A percentile compares a stretch with the other conserved stretches of the same genome.
Evolutionary conservation across 2,113 vertebrate species (phyloP).

Genomic region (Oreochromis tanganicae): DNA sequence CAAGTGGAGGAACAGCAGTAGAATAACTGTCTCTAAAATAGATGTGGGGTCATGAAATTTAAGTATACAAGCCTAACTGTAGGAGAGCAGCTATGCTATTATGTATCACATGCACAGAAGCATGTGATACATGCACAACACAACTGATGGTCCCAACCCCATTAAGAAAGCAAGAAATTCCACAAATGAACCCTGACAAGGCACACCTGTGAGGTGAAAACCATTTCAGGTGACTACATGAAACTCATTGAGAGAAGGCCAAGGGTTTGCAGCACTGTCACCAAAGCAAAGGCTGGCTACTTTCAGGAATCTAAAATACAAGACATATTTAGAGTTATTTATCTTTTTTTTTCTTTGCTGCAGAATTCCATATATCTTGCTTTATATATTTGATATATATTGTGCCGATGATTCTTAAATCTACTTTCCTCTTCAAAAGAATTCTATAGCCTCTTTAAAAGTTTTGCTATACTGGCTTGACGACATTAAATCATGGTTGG

Average conservation of each 20-base stretch:
- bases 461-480: background rate
- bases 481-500: background rate
- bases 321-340: background rate
- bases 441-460: background rate
- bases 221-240: background rate
- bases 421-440: background rate
- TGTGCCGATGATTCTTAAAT: background rate
- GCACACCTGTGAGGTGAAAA: background rate
- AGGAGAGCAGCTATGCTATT: background rate
- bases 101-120: background rate
- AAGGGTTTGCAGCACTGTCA: background rate
- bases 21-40: conserved; percentile 18
- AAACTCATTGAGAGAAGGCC: background rate
- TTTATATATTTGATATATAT: background rate
- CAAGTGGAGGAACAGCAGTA: background rate
- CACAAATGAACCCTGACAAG: background rate
- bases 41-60: background rate
- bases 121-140: background rate
- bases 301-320: background rate
- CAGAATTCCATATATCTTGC: background rate
- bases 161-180: background rate
- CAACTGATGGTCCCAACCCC: background rate
- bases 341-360: background rate
- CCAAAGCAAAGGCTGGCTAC: background rate
- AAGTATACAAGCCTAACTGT: background rate